Percentiles rank a stretch among this genome's conserved stretches.
These are phyloP conservation scores for Heterohyrax brucei DNA, from an alignment of 2,797 vertebrate genomes.

Conservation along the genomic window DNA sequence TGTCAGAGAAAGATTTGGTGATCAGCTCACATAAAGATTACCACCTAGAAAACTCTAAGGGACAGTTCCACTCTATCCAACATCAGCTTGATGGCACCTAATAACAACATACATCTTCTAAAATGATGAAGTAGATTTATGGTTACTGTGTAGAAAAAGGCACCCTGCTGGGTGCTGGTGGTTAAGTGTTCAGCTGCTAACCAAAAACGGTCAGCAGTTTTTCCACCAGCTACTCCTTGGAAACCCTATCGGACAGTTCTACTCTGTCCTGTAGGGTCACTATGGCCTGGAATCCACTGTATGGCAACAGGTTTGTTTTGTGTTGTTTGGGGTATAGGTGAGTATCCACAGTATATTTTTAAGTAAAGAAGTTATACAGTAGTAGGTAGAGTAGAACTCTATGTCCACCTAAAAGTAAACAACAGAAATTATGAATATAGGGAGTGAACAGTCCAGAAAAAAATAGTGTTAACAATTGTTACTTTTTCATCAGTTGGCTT, in stretches of 20 bases:
- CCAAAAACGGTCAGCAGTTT: too few relatives aligned
- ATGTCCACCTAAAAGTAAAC: constrained; percentile 53
- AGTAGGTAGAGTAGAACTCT: background rate
- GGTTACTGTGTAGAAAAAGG: constrained; percentile 58
- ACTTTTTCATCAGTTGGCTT: constrained; percentile 8
- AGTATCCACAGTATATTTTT: background rate
- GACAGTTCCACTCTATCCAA: background rate
- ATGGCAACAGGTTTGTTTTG: too few relatives aligned
- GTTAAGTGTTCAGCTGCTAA: too few relatives aligned
- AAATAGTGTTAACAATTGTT: background rate
- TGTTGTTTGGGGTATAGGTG: constrained; percentile 42
- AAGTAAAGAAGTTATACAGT: constrained; percentile 26
- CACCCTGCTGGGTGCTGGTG: too few relatives aligned
- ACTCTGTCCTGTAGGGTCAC: too few relatives aligned
- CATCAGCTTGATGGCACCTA: background rate
- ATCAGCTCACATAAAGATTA: background rate
- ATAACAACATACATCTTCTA: background rate
- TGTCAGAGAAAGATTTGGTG: background rate
- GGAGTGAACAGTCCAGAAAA: background rate
- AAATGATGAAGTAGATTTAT: constrained; percentile 40
- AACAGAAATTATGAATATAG: constrained; percentile 7
- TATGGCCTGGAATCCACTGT: too few relatives aligned
- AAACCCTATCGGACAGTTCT: too few relatives aligned
- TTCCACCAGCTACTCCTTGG: too few relatives aligned
- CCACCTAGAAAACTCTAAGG: background rate